Percentiles rank a stretch among this genome's conserved stretches.
Evolutionary conservation across 2,113 vertebrate genomes (phyloP).

Genomic region (mouse (Mus musculus)): DNA sequence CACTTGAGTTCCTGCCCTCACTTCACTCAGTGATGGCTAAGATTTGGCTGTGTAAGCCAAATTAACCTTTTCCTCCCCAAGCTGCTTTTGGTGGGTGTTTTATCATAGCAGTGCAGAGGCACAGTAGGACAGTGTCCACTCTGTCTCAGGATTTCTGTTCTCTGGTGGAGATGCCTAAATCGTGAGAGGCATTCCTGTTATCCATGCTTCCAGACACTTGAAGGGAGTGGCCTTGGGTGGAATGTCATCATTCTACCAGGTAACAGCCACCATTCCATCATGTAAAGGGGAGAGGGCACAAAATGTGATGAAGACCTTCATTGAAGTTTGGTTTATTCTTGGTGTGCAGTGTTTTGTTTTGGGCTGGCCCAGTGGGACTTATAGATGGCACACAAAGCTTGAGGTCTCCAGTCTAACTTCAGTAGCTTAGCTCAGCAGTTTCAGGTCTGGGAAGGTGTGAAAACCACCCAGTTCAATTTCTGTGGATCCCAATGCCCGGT

Average conservation of each 20-base stretch:
- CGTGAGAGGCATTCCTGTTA: not conserved
- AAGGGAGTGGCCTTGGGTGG: not conserved
- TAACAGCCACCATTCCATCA: no score
- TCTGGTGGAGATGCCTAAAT: not conserved
- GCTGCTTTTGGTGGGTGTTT: not conserved
- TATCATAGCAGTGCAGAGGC: not conserved
- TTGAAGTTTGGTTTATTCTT: not conserved
- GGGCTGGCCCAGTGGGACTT: not conserved
- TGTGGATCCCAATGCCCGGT: no score
- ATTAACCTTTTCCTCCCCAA: not conserved
- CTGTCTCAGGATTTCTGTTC: not conserved
- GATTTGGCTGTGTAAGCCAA: not conserved
- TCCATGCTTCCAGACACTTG: not conserved
- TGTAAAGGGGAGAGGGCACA: not conserved
- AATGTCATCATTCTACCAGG: not conserved
- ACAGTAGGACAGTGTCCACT: not conserved
- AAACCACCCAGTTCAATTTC: not conserved
- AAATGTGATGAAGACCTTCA: not conserved
- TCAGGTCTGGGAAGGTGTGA: not conserved
- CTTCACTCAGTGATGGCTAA: not conserved
- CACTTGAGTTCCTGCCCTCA: not conserved
- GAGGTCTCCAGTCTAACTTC: not conserved
- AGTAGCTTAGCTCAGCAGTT: not conserved
- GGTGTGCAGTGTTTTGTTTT: not conserved
- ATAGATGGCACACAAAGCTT: not conserved